These are phyloP conservation scores for Drosophila saltans DNA, from an alignment of 1,140 invertebrate species.

Conservation along the genomic window DNA sequence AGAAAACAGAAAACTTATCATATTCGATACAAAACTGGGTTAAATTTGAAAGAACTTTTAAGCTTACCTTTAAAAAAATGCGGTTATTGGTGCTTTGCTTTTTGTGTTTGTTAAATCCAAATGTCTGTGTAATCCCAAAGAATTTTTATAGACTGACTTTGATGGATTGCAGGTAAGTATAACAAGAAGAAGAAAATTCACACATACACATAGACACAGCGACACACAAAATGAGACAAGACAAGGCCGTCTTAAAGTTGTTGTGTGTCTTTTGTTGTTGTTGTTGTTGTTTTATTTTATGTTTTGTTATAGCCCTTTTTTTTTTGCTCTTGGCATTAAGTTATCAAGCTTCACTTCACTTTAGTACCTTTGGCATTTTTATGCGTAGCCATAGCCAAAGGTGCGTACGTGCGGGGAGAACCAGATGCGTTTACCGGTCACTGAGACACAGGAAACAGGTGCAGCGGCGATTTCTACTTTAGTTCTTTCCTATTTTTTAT, in stretches of 20 bases:
- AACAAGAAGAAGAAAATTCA: constrained; percentile 15
- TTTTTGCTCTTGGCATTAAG: constrained; percentile 30
- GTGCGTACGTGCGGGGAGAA: constrained; percentile 61
- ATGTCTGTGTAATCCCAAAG: constrained; percentile 59
- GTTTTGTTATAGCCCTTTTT: constrained; percentile 33
- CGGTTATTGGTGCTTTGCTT: constrained; percentile 15
- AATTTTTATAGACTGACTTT: constrained; percentile 40
- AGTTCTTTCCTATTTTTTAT: constrained; percentile 22
- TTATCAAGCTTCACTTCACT: constrained; percentile 65
- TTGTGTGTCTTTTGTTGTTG: constrained; percentile 26
- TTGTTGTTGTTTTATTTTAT: constrained; percentile 22
- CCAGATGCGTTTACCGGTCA: constrained; percentile 42
- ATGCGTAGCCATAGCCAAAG: constrained; percentile 64
- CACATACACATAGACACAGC: not conserved
- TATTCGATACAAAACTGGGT: constrained; percentile 27
- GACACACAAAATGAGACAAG: constrained; percentile 40
- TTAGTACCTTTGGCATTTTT: constrained; percentile 49
- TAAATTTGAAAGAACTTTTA: constrained; percentile 37
- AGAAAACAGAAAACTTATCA: constrained; percentile 28
- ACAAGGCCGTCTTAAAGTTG: constrained; percentile 61
- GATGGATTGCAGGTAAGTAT: constrained; percentile 47
- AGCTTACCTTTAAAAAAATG: constrained; percentile 50
- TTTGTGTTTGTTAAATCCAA: constrained; percentile 31
- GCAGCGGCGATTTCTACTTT: constrained; percentile 45
- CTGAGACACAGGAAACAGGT: constrained; percentile 63